Evolutionary conservation across 2,113 vertebrate species (phyloP).

Genomic region (Pelecanoides urinatrix): DNA sequence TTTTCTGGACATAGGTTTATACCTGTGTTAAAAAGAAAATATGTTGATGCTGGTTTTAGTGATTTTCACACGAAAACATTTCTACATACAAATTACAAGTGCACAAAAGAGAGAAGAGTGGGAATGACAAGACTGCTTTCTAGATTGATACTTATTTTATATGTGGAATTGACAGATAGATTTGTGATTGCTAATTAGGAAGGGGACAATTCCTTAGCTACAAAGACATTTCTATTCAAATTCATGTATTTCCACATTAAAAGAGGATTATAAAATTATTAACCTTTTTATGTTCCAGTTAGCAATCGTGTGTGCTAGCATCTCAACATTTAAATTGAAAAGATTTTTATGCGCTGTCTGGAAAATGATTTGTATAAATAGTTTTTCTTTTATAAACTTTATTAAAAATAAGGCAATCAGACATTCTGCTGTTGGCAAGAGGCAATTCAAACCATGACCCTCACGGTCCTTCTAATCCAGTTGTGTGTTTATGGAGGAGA

Average conservation of each 20-base stretch:
- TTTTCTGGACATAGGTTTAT: neutral
- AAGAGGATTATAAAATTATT: neutral
- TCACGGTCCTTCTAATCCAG: neutral
- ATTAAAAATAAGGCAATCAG: neutral
- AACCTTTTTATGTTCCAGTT: neutral
- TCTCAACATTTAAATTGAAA: neutral
- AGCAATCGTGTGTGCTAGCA: neutral
- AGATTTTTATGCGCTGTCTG: neutral
- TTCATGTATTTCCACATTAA: neutral
- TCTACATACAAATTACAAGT: neutral
- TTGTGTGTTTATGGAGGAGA: neutral
- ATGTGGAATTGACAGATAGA: neutral
- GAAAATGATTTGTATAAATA: neutral
- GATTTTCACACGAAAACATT: neutral
- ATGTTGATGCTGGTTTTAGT: neutral
- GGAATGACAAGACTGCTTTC: neutral
- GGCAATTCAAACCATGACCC: neutral
- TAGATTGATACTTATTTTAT: neutral
- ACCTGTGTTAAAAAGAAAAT: neutral
- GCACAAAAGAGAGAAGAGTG: neutral
- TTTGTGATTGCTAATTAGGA: constrained; percentile 18
- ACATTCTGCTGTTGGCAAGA: neutral
- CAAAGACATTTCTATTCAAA: neutral
- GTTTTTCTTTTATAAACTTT: neutral
- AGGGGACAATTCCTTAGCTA: neutral